phyloP scores from a whole-genome alignment of 2,888 invertebrate genomes.

The Eulithis prunata region DNA sequence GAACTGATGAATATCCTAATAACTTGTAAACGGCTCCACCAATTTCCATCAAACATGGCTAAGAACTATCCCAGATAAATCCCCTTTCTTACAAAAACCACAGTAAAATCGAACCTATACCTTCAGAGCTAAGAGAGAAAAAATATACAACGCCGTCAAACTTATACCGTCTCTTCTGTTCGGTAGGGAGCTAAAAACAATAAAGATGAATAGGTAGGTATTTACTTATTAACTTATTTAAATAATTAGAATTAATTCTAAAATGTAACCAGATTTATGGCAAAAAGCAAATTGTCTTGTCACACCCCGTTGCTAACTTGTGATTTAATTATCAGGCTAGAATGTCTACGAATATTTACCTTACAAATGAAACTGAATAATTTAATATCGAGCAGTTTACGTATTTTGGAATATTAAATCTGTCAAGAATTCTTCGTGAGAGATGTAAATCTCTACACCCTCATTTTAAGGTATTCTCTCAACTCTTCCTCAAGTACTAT shows the following conservation, averaged over 20 bases:
- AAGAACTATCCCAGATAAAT: too few species aligned
- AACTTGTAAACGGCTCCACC: too few species aligned
- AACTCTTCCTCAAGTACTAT: neutral
- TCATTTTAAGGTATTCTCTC: neutral
- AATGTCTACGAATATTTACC: neutral
- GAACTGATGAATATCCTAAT: too few species aligned
- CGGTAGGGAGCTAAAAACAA: too few species aligned
- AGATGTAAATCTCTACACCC: neutral
- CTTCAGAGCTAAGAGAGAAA: too few species aligned
- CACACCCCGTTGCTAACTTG: neutral
- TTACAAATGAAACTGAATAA: conserved; percentile 1
- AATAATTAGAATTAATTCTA: neutral
- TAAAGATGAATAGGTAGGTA: too few species aligned
- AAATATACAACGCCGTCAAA: too few species aligned
- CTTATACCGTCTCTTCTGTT: too few species aligned
- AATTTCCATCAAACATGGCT: too few species aligned
- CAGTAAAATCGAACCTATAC: too few species aligned
- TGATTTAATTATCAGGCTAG: conserved; percentile 7
- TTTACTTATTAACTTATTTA: too few species aligned
- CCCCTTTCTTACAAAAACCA: too few species aligned
- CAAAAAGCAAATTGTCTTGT: conserved; percentile 1
- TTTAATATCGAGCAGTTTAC: neutral
- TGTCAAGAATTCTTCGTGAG: neutral
- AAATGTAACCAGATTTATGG: neutral
- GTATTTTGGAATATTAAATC: neutral